Base-by-base conservation (phyloP, 1,140 invertebrate species). In the Pollicipes pollicipes region DNA sequence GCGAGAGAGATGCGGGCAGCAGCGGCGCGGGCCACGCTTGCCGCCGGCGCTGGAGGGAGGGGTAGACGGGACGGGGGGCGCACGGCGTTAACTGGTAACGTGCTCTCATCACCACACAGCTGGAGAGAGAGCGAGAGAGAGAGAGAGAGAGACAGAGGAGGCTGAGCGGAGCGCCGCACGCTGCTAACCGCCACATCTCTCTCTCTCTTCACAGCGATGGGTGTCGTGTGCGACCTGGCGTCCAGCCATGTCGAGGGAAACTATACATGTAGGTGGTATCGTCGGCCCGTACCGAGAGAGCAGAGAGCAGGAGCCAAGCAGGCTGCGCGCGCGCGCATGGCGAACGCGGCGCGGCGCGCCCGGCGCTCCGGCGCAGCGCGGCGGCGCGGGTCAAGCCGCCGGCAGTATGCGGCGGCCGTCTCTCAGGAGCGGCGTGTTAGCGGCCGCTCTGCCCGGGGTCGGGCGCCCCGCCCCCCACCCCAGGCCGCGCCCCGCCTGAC, bases 181-280 rank as follows among this genome's bases (percentile, higher is more conserved):
- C 28, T 0, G 64, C 68, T 29, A 10, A 70, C 16, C 28, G 26
- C 8, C 32, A 21, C 17, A 30, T 3, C 26, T n/a, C 45, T 58
- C 79, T 83, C 82, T 83, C 81, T 84, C 81, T 83, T 83, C 79
- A 80, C 86, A 89, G 88, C 88, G 76, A 84, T 90, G 78, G 91
- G 88, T 74, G 88, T 90, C 79, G 90, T 93, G 79, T 89, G 90
- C 72, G 80, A 85, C 68, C 88, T 88, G 79, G 88, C 90, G 80
- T 84, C 87, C 71, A 85, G 86, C 68, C 91, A 87, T 83, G 88
- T 88, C 74, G 89, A 91, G 80, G 90, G 91, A 77, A 90, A 85
- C 78, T 93, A 91, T 79, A 93, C 91, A 83, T 95, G 91, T 94
- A 88, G 85, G 89, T 84, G 77, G 73, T 70, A 63, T 29, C 31